Evolutionary conservation across 2,113 vertebrate species (phyloP), one percentile per base, ranked within the genome.

Genomic region (Ptyas mucosa): DNA sequence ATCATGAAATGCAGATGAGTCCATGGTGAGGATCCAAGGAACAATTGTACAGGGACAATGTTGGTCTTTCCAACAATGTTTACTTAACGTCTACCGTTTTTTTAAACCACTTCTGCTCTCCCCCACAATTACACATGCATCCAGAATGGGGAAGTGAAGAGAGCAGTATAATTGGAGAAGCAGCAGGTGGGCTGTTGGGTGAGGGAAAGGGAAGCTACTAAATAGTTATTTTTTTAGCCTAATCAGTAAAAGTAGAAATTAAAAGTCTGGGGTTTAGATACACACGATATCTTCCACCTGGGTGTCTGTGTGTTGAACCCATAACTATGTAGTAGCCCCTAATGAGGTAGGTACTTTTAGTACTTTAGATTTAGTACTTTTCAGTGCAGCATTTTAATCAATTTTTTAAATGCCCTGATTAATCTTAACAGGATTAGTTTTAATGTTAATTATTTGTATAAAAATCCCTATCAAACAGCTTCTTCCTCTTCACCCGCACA

Each of bases 61-160:
- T 43, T 9, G n/a, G 11, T 24, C 29, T 11, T 20, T 46, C 39
- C 43, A 5, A 39, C 43, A 51, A 24, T 21, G 10, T 12, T 23
- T 2, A 34, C 11, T 86, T 88, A 85, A 85, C 46, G 85, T 85
- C 24, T 21, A 58, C 88, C 58, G 6, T 46, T 43, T 43, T 89
- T 89, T 92, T 53, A 61, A 46, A 49, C 57, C 85, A 64, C 29
- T 58, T 51, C 24, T 51, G 43, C 49, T 85, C 34, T 85, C 34
- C 39, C 34, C 39, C 75, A 85, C 75, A 85, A 8, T 39, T 39
- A 85, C 39, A 85, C 34, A 85, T 43, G 39, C 39, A 9, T 20
- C 2, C 75, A 93, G 54, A 93, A 93, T 93, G 69, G 64, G 88
- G 92, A 92, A 93, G 88, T 89, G 69, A 57, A 85, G 92, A 69